Conservation (phyloP, 2,888 invertebrate genomes). For the Fabriciana adippe region DNA sequence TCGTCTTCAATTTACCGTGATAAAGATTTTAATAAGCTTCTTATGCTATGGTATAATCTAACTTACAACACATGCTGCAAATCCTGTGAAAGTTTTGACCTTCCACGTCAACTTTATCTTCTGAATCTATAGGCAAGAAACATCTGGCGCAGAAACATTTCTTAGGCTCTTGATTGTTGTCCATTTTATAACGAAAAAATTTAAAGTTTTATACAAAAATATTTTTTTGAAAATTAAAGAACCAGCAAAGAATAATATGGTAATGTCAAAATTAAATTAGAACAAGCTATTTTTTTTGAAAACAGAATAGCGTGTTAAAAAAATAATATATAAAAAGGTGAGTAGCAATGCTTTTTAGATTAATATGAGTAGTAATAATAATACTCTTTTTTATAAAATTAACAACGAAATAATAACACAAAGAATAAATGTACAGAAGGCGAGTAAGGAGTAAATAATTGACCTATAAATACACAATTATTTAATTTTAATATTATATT, state of each 20-base stretch:
- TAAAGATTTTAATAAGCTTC: too few relatives aligned
- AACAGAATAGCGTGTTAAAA: conserved; percentile 5
- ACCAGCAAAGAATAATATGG: conserved; percentile 60
- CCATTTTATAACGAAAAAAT: conserved; percentile 50
- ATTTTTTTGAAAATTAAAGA: conserved; percentile 31
- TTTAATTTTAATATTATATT: too few relatives aligned
- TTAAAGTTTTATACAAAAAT: conserved; percentile 26
- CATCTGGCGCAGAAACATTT: conserved; percentile 74
- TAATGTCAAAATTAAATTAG: conserved; percentile 47
- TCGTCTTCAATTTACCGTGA: too few relatives aligned
- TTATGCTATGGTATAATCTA: neutral
- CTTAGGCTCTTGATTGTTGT: conserved; percentile 61
- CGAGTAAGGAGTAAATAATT: too few relatives aligned
- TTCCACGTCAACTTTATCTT: conserved; percentile 67
- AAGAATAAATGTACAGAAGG: too few relatives aligned
- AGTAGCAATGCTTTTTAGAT: neutral
- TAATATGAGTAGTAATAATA: too few relatives aligned
- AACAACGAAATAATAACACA: too few relatives aligned
- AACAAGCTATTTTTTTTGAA: conserved; percentile 1
- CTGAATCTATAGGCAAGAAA: conserved; percentile 63
- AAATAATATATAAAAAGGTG: conserved; percentile 1
- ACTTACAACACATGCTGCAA: conserved; percentile 75
- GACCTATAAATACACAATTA: too few relatives aligned
- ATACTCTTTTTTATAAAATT: too few relatives aligned
- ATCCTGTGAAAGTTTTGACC: conserved; percentile 69